phyloP scores from a whole-genome alignment of 2,797 vertebrate species.

The Chloroceryle amazona region DNA sequence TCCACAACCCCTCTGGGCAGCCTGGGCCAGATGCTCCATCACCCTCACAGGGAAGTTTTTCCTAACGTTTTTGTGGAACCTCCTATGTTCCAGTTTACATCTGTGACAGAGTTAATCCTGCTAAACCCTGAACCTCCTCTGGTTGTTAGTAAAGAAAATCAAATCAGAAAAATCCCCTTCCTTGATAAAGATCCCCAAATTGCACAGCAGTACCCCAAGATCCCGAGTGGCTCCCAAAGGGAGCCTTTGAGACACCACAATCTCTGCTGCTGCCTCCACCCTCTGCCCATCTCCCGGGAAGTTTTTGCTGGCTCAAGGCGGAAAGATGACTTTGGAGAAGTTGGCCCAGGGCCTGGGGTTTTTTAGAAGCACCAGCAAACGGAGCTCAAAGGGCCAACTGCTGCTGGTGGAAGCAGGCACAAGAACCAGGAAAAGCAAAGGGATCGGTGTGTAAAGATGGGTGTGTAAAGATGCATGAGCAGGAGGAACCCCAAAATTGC shows the following conservation, averaged over 20 bases:
- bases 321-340: accelerated
- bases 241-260: accelerated
- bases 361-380: neutral
- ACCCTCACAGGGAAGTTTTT: too few species aligned
- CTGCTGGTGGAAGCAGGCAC: neutral
- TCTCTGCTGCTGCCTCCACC: neutral
- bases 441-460: neutral
- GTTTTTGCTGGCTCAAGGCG: neutral
- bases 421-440: neutral
- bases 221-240: neutral
- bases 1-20: too few species aligned
- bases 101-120: too few species aligned
- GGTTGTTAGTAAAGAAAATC: neutral
- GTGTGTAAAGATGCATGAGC: neutral
- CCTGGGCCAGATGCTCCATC: too few species aligned
- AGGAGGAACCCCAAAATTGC: accelerated
- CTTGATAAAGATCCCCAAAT: accelerated
- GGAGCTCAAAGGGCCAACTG: neutral
- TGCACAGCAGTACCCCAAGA: neutral
- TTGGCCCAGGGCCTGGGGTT: too few species aligned
- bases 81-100: too few species aligned
- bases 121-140: accelerated
- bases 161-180: neutral
- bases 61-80: too few species aligned
- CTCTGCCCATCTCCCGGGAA: neutral